These are phyloP conservation scores for Dinomys branickii DNA, from an alignment of 2,113 vertebrate species.

Conservation along the genomic window DNA sequence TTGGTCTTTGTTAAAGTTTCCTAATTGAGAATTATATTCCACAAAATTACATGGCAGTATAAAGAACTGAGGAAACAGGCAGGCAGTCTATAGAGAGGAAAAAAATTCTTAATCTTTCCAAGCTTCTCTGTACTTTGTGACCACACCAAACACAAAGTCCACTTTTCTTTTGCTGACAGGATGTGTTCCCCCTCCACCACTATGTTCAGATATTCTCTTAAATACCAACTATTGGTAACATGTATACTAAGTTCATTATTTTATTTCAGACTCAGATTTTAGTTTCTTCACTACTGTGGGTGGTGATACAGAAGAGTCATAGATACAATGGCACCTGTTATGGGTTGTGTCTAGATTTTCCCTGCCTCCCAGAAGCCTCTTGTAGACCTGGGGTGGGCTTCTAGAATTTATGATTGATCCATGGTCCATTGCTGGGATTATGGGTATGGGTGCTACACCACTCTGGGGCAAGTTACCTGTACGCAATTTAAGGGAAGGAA, in stretches of 20 bases:
- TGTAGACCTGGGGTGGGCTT: too few relatives aligned
- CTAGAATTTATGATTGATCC: too few relatives aligned
- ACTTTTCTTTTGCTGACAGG: constrained; percentile 76
- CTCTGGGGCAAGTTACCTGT: too few relatives aligned
- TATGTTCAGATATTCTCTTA: constrained; percentile 61
- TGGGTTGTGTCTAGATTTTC: too few relatives aligned
- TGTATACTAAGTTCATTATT: not conserved
- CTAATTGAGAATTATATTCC: constrained; percentile 80
- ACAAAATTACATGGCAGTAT: constrained; percentile 72
- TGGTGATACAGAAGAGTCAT: not conserved
- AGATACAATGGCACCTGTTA: not conserved
- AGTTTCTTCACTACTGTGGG: not conserved
- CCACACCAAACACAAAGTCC: constrained; percentile 67
- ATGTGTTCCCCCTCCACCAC: constrained; percentile 6
- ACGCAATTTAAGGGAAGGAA: too few relatives aligned
- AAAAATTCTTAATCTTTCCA: constrained; percentile 76
- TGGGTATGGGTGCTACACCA: too few relatives aligned
- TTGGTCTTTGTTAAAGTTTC: constrained; percentile 79
- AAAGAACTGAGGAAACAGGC: constrained; percentile 74
- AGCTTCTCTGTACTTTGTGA: constrained; percentile 78
- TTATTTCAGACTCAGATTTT: not conserved
- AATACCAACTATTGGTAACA: constrained; percentile 42
- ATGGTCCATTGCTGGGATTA: too few relatives aligned
- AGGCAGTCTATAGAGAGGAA: not conserved
- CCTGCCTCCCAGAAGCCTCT: too few relatives aligned